A percentile compares a stretch with the other conserved stretches of the same genome.
phyloP scores from a whole-genome alignment of 2,113 vertebrate genomes.

The Nanorana parkeri region DNA sequence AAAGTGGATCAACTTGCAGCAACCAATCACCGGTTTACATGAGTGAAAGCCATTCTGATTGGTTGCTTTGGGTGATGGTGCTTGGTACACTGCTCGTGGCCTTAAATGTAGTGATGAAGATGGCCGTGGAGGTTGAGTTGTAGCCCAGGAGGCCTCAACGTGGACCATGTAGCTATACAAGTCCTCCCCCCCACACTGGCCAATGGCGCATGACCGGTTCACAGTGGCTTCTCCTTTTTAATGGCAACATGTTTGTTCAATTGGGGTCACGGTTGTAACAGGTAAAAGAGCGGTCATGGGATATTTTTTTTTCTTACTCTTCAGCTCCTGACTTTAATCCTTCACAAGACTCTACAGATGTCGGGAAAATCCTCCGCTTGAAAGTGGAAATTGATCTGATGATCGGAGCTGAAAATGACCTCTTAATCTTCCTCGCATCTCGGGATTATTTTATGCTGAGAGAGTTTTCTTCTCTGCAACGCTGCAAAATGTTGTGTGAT shows the following conservation, averaged over 20 bases:
- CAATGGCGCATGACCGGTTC: neutral
- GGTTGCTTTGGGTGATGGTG: too few species aligned
- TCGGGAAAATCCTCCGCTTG: slow-evolving; percentile 52
- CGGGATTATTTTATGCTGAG: neutral
- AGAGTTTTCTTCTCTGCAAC: neutral
- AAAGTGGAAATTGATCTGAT: slow-evolving; percentile 57
- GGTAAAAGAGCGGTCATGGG: neutral
- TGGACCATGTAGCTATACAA: too few species aligned
- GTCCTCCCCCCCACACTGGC: neutral
- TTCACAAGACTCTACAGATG: slow-evolving; percentile 50
- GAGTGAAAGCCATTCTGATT: too few species aligned
- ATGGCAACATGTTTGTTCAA: neutral
- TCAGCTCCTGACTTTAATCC: slow-evolving; percentile 42
- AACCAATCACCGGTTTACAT: too few species aligned
- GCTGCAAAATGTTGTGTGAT: neutral
- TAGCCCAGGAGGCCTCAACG: too few species aligned
- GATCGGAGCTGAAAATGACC: slow-evolving; percentile 49
- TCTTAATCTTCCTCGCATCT: slow-evolving; percentile 47
- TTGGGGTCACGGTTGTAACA: slow-evolving; percentile 18
- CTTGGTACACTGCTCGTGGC: too few species aligned
- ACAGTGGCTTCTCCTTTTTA: neutral
- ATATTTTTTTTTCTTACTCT: slow-evolving; percentile 15
- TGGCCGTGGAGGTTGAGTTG: too few species aligned
- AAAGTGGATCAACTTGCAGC: too few species aligned
- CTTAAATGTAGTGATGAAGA: too few species aligned